Evolutionary conservation across 92 coral and sea anemone genomes (phyloP).

Genomic region (Palythoa grandiflora): DNA sequence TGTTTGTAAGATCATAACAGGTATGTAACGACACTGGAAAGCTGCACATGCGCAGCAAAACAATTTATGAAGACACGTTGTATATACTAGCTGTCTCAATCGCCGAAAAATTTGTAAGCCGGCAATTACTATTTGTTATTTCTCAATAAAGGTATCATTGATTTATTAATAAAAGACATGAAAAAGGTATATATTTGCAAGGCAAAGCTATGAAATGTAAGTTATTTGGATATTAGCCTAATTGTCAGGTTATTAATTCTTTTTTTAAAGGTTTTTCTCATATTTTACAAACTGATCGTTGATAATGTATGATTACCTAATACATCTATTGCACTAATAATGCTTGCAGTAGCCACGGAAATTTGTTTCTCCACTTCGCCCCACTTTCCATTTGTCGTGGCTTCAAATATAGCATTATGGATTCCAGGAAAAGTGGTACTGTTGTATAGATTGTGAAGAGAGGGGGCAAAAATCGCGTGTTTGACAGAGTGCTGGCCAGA

Average conservation of each 20-base stretch:
- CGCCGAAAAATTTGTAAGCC: too few relatives aligned
- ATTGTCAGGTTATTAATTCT: neutral
- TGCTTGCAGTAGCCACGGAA: conserved; percentile 30
- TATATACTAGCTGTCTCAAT: too few relatives aligned
- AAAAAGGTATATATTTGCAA: too few relatives aligned
- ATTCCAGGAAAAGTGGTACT: conserved; percentile 41
- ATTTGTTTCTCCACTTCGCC: conserved; percentile 34
- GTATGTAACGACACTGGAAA: too few relatives aligned
- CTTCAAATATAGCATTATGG: conserved; percentile 14
- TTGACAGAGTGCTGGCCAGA: conserved; percentile 22
- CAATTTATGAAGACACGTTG: too few relatives aligned
- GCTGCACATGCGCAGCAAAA: too few relatives aligned
- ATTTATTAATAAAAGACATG: too few relatives aligned
- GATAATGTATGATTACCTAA: neutral
- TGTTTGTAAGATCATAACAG: too few relatives aligned
- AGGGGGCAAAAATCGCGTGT: conserved; percentile 35
- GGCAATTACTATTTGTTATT: too few relatives aligned
- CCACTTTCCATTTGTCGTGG: conserved; percentile 5
- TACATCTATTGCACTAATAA: conserved; percentile 38
- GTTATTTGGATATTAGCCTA: neutral
- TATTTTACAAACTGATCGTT: neutral
- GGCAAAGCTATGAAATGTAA: too few relatives aligned
- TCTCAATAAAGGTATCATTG: too few relatives aligned
- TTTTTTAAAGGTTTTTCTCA: neutral
- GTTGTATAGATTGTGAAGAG: conserved; percentile 29